phyloP scores from a whole-genome alignment of 2,797 vertebrate genomes.

The Mastacembelus armatus region DNA sequence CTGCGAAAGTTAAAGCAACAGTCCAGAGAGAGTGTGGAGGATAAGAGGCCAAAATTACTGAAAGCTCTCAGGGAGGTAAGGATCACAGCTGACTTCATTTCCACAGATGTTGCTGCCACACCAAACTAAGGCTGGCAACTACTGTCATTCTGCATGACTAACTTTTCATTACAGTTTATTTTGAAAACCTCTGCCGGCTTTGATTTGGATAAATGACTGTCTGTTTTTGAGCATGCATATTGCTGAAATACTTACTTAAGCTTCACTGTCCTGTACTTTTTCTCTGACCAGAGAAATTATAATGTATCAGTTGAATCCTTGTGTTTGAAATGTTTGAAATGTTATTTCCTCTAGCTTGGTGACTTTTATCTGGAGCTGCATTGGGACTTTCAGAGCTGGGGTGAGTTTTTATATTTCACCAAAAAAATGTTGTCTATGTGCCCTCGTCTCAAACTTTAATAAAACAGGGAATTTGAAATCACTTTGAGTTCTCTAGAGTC shows the following conservation, averaged over 20 bases:
- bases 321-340: slow-evolving; percentile 1
- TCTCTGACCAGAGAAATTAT: background rate
- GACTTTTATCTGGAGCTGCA: slow-evolving; percentile 98
- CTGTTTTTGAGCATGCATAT: slow-evolving; percentile 3
- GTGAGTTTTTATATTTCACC: slow-evolving; percentile 81
- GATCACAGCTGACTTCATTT: slow-evolving; percentile 11
- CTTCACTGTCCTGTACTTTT: background rate
- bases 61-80: slow-evolving; percentile 95
- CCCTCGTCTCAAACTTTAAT: background rate
- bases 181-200: slow-evolving; percentile 10
- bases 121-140: background rate
- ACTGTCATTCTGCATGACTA: background rate
- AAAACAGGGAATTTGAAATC: background rate
- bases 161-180: slow-evolving; percentile 13
- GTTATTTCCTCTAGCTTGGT: slow-evolving; percentile 89
- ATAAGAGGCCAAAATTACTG: slow-evolving; percentile 94
- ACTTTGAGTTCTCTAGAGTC: background rate
- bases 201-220: slow-evolving; percentile 35
- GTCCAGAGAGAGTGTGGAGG: slow-evolving; percentile 96
- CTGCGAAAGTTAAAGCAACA: slow-evolving; percentile 97
- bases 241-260: slow-evolving; percentile 20
- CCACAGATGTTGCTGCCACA: background rate
- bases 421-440: background rate
- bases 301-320: slow-evolving; percentile 2
- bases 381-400: slow-evolving; percentile 99